Base-by-base conservation (phyloP, 1,140 invertebrate genomes). In the Atta cephalotes region DNA sequence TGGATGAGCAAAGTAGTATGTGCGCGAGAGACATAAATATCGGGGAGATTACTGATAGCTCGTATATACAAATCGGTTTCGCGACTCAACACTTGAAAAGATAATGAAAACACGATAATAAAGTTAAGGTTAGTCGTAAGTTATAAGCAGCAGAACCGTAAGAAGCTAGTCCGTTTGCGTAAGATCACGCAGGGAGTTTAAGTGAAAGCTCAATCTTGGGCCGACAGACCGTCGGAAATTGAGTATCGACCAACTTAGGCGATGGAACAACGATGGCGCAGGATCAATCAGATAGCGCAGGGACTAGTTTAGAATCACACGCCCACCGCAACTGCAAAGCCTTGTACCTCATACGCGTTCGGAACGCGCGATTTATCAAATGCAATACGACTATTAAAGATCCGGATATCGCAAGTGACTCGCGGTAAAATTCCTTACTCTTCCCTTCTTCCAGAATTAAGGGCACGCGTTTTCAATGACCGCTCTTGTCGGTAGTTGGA, bases 191-290 rank as follows among this genome's bases (percentile, higher is more conserved):
- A 76, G 51, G n/a, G 18, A 21, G 51, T 12, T 58, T 39, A 58
- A 35, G 5, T 18, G 53, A 39, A 39, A 66, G 56, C 16, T 81
- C 53, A 74, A 66, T 72, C 51, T 72, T 21, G 35, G 28, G 31
- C 56, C 53, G 28, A 45, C 53, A 21, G n/a, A 81, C 70, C 31
- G 70, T 72, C 16, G 68, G 21, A n/a, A 74, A 35, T 62, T 62
- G 58, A 62, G 68, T 49, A 60, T 84, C 18, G 80, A 84, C 80
- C 80, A 84, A 62, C 28, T 25, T 18, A 62, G 14, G 25, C 14
- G 53, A 35, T 28, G 68, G 80, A 45, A 84, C 80, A 84, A 84
- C 80, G 53, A 82, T 74, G 56, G 45, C 68, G 68, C 49, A 51
- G 39, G 39, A 72, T 60, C 25, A 62, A 45, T 45, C 35, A 60